Percentiles rank a stretch among this genome's conserved stretches.
Evolutionary conservation across 2,888 invertebrate genomes (phyloP).

Genomic region (Lithosia quadra): DNA sequence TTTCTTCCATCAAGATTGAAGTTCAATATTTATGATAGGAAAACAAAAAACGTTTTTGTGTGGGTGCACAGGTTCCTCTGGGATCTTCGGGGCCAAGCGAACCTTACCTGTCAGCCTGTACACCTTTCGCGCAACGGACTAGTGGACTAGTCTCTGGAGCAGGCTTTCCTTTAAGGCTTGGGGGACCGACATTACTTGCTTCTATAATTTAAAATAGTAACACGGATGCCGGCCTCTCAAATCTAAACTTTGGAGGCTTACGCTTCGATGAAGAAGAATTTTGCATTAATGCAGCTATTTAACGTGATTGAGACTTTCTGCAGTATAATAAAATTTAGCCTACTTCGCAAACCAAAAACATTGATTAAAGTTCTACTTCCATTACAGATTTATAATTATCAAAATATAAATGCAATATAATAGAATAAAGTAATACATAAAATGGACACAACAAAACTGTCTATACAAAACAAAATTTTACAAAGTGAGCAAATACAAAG

Average conservation of each 20-base stretch:
- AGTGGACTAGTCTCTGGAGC: too few relatives aligned
- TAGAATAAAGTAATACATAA: conserved; percentile 30
- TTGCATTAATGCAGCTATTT: too few relatives aligned
- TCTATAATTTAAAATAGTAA: not conserved
- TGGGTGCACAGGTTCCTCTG: not conserved
- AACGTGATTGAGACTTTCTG: not conserved
- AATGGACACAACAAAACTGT: conserved; percentile 33
- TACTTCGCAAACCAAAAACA: not conserved
- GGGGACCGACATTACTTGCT: not conserved
- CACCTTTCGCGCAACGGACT: not conserved
- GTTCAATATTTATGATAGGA: not conserved
- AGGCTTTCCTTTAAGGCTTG: not conserved
- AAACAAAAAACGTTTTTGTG: not conserved
- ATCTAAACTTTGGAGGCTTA: not conserved
- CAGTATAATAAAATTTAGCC: not conserved
- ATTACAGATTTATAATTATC: not conserved
- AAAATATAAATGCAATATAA: conserved; percentile 9
- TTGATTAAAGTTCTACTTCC: not conserved
- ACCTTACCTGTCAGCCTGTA: not conserved
- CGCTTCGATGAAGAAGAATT: not conserved
- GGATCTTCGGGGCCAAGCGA: not conserved
- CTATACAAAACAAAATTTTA: conserved; percentile 57
- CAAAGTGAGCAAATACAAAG: conserved; percentile 52
- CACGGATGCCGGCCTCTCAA: not conserved
- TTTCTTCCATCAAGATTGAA: not conserved